These are phyloP conservation scores for Lithobates pipiens DNA, from an alignment of 2,797 vertebrate genomes.

Conservation along the genomic window DNA sequence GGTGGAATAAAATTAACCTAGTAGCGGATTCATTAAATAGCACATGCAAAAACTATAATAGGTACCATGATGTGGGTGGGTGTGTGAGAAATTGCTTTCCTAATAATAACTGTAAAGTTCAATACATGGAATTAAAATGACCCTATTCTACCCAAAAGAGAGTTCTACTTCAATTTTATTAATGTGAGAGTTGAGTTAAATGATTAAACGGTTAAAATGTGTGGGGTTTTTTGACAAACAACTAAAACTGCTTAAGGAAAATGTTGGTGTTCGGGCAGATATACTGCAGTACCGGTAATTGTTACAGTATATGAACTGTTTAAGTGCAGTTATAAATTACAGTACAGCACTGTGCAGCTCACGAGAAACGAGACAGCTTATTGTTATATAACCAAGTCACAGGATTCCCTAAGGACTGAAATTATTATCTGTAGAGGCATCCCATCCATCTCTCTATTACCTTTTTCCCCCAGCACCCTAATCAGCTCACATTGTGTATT, in stretches of 20 bases:
- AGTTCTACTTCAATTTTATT: too few species aligned
- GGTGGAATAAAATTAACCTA: too few species aligned
- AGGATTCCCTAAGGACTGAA: conserved; percentile 14
- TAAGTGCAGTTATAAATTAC: neutral
- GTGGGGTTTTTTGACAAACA: neutral
- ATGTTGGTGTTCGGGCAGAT: neutral
- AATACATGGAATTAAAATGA: too few species aligned
- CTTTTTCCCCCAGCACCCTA: conserved; percentile 11
- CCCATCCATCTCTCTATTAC: conserved; percentile 30
- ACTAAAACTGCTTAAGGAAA: neutral
- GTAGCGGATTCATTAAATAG: too few species aligned
- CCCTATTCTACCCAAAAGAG: too few species aligned
- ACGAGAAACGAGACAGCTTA: neutral
- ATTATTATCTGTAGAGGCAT: conserved; percentile 63
- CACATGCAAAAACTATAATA: too few species aligned
- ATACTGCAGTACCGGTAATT: neutral
- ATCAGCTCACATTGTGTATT: conserved; percentile 23
- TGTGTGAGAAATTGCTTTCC: too few species aligned
- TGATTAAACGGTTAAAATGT: too few species aligned
- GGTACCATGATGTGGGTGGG: too few species aligned
- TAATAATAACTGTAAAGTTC: too few species aligned
- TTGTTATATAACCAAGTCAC: conserved; percentile 1
- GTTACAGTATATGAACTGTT: neutral
- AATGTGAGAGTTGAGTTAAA: too few species aligned
- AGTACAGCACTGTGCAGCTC: neutral